Percentiles rank a stretch among this genome's conserved stretches.
Evolutionary conservation across 2,888 invertebrate species (phyloP).

Genomic region (Hirtodrosophila cameraria): DNA sequence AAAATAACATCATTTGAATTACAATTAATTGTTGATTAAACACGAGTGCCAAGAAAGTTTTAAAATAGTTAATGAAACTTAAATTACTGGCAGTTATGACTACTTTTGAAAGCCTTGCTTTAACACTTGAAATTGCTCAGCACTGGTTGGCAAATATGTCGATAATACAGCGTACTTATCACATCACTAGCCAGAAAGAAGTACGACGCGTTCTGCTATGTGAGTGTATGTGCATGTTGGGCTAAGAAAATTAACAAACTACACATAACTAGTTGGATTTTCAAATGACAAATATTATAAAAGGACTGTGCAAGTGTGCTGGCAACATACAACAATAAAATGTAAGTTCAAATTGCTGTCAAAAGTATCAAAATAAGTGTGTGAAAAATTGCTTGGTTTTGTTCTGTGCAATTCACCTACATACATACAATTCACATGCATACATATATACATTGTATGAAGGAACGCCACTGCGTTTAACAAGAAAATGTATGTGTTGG

Average conservation of each 20-base stretch:
- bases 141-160: slow-evolving; percentile 12
- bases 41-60: too few species aligned
- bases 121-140: slow-evolving; percentile 2
- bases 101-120: neutral
- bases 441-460: slow-evolving; percentile 46
- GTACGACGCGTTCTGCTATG: slow-evolving; percentile 49
- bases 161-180: slow-evolving; percentile 1
- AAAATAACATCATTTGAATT: too few species aligned
- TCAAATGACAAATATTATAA: slow-evolving; percentile 30
- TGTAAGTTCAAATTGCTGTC: slow-evolving; percentile 51
- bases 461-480: slow-evolving; percentile 57
- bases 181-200: slow-evolving; percentile 35
- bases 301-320: slow-evolving; percentile 33
- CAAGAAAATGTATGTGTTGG: slow-evolving; percentile 12
- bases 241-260: slow-evolving; percentile 60
- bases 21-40: too few species aligned
- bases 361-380: slow-evolving; percentile 1
- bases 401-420: slow-evolving; percentile 25
- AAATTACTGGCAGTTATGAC: neutral
- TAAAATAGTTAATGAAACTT: too few species aligned
- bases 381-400: slow-evolving; percentile 39
- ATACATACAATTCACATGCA: neutral
- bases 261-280: slow-evolving; percentile 31
- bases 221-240: slow-evolving; percentile 47
- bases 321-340: slow-evolving; percentile 40